Conservation (phyloP, 2,797 vertebrate species). For the Leucoraja ocellata region DNA sequence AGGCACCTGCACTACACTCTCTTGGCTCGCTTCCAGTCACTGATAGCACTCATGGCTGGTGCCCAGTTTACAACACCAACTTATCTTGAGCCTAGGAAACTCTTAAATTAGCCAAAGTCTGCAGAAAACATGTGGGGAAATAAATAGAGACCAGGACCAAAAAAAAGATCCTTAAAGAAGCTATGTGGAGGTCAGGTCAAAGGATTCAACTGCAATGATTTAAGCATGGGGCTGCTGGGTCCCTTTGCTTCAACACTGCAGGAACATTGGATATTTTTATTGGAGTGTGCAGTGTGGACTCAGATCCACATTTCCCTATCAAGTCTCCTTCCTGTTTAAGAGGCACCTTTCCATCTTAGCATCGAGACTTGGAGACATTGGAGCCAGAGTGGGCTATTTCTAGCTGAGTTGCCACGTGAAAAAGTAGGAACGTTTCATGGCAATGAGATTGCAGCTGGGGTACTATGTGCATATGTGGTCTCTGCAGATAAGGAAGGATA, state of each 20-base stretch:
- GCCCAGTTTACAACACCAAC: constrained; percentile 34
- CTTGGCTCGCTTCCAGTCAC: constrained; percentile 25
- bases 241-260: not conserved
- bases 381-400: not conserved
- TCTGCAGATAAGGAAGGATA: no score
- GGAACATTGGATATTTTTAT: constrained; percentile 36
- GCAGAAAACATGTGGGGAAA: constrained; percentile 28
- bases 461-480: no score
- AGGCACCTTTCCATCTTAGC: not conserved
- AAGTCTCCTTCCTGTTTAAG: not conserved
- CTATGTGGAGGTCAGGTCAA: constrained; percentile 33
- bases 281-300: not conserved
- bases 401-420: no score
- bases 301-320: not conserved
- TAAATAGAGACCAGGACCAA: not conserved
- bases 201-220: constrained; percentile 20
- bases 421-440: no score
- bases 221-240: constrained; percentile 8
- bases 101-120: constrained; percentile 34
- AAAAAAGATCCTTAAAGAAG: constrained; percentile 21
- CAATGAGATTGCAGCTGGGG: no score
- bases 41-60: not conserved
- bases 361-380: not conserved
- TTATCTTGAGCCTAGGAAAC: not conserved
- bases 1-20: constrained; percentile 4